Percentiles rank a stretch among this genome's conserved stretches.
Conservation (phyloP, 1,140 invertebrate genomes). For the Conus ventricosus region DNA sequence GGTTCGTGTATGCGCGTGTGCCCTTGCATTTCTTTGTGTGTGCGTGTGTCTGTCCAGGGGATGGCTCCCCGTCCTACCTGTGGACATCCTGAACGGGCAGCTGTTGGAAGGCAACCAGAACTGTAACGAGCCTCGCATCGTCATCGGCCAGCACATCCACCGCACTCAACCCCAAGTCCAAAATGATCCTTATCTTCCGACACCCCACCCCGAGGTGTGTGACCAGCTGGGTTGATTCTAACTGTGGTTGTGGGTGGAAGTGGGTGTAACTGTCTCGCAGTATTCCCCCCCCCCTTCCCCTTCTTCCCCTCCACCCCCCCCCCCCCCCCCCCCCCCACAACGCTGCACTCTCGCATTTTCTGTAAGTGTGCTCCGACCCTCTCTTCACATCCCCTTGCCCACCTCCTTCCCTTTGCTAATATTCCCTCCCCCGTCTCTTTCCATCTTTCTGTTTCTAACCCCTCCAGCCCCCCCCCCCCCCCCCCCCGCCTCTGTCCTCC, state of each 20-base stretch:
- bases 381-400: too few species aligned
- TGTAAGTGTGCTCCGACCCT: too few species aligned
- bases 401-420: too few species aligned
- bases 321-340: too few species aligned
- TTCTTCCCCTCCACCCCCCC: not conserved
- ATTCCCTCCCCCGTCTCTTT: too few species aligned
- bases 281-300: not conserved
- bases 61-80: conserved; percentile 23
- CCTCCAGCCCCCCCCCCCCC: too few species aligned
- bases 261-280: too few species aligned
- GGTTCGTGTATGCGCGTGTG: too few species aligned
- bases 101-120: not conserved
- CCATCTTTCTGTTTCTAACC: too few species aligned
- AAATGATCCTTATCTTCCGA: conserved; percentile 22
- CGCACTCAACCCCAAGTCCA: not conserved
- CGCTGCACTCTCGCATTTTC: too few species aligned
- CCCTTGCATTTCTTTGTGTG: not conserved
- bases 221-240: not conserved
- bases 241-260: too few species aligned
- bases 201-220: conserved; percentile 15
- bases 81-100: not conserved
- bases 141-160: not conserved
- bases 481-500: too few species aligned
- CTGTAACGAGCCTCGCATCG: conserved; percentile 11
- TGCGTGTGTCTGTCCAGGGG: not conserved